Evolutionary conservation across 2,113 vertebrate species (phyloP), one percentile per base, ranked within the genome.

Genomic region (Lophura nycthemera): DNA sequence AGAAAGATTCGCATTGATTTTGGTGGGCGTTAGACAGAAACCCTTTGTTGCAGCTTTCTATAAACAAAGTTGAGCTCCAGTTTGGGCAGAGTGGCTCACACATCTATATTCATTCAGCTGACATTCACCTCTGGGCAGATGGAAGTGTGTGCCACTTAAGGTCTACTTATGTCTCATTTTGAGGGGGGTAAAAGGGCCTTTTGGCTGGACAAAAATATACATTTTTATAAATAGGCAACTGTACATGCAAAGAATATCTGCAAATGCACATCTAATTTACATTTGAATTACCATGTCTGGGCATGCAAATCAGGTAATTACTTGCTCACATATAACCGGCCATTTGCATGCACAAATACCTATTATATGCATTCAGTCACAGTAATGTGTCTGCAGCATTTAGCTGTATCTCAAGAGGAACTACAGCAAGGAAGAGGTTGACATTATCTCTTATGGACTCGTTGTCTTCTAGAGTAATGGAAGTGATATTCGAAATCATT

Each of bases 251-350:
- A 92, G 52, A 94, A 81, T 92, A 96, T 92, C 88, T 86, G 83
- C 87, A 92, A 94, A 83, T 77, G 93, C 86, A 88, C 83, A 92
- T 91, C 85, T 95, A 74, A 95, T 97, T 95, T 95, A 83, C 96
- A 96, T 96, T 92, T 97, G 96, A 97, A 95, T 97, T 94, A 95
- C 89, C 91, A 96, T 86, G 89, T 86, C 94, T 95, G 91, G 89
- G 94, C 94, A 95, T 96, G 94, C 95, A 97, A 96, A 96, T 95
- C 94, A 95, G 88, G 89, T 95, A 95, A 95, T 96, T 97, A 95
- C 95, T 93, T 96, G 85, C 85, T 95, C 95, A 78, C 90, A 93
- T 92, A 95, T 91, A 96, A 93, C 93, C 0, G 88, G 76, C 83
- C 85, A 95, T 96, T 96, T 95, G 88, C 89, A 95, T 96, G 93